Base-by-base conservation (phyloP, 2,797 vertebrate genomes). In the Todus mexicanus region DNA sequence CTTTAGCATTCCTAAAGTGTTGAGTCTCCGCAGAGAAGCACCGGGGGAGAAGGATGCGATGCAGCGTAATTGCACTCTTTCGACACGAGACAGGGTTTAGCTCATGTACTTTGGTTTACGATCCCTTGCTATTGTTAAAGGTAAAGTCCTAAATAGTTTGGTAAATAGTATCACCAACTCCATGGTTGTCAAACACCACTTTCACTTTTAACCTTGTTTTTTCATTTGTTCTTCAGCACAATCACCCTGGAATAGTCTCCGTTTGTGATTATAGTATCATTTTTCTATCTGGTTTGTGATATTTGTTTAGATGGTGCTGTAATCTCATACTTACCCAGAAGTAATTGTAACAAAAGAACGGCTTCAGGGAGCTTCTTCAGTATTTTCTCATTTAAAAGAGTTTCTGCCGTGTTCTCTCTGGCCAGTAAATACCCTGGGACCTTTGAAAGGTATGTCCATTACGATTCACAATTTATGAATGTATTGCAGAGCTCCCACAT, bases 1-100 rank as follows among this genome's bases (percentile, higher is more conserved):
- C 89, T 97, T 97, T 86, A 63, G 82, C 92, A 85, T 68, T 95
- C 95, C 96, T 92, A 37, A 69, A 96, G 87, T 90, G 91, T 95
- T 95, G 89, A 95, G 82, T 42, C 38, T 93, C 86, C 7, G 60
- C 73, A 51, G 77, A 0, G 2, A 89, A 90, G 25, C 68, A 14
- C 63, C 2, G 5, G 54, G 77, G 43, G 78, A 93, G 95, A 89
- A 65, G 84, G 69, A 71, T 86, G 65, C 65, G 68, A 84, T 87
- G 85, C 26, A n/a, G 83, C 80, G 76, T 92, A 92, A 88, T 87
- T 94, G 89, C 21, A 10, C 66, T 88, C 64, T 37, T 73, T 80
- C 4, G 0, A 56, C 40, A 47, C 0, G 0, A 93, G 77, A 69
- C 84, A 84, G 75, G 38, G 72, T 45, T 94, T 50, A 75, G 87